phyloP scores from a whole-genome alignment of 2,113 vertebrate species.

The Hirundichthys speculiger region DNA sequence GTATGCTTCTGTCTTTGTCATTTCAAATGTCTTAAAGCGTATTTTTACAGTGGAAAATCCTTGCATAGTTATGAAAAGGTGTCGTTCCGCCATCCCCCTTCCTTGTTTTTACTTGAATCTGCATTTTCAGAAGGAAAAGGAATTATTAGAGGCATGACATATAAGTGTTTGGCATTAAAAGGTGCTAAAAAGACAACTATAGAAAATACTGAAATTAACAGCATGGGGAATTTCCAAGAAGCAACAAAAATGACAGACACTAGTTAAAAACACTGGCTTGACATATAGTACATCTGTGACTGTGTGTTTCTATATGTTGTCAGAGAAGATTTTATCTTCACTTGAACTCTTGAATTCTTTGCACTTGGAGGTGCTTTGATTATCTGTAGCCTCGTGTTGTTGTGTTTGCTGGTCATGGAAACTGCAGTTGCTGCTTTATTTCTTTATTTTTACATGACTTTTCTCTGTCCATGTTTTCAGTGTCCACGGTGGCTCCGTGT shows the following conservation, averaged over 20 bases:
- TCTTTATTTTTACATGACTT: constrained; percentile 14
- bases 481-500: constrained; percentile 26
- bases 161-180: neutral
- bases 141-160: neutral
- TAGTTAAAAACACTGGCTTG: too few relatives aligned
- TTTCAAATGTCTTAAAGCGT: constrained; percentile 28
- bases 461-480: constrained; percentile 24
- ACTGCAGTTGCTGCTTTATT: neutral
- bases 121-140: neutral
- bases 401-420: neutral
- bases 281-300: too few relatives aligned
- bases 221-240: too few relatives aligned
- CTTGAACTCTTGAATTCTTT: too few relatives aligned
- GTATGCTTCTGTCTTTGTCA: constrained; percentile 2
- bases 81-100: neutral
- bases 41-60: neutral
- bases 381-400: neutral
- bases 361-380: too few relatives aligned
- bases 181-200: neutral
- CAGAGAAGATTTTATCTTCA: too few relatives aligned
- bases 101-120: neutral
- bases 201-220: too few relatives aligned
- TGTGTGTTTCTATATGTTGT: too few relatives aligned
- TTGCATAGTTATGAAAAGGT: neutral
- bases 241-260: too few relatives aligned